These are phyloP conservation scores for Furcifer pardalis DNA, from an alignment of 2,797 vertebrate species.

Conservation along the genomic window DNA sequence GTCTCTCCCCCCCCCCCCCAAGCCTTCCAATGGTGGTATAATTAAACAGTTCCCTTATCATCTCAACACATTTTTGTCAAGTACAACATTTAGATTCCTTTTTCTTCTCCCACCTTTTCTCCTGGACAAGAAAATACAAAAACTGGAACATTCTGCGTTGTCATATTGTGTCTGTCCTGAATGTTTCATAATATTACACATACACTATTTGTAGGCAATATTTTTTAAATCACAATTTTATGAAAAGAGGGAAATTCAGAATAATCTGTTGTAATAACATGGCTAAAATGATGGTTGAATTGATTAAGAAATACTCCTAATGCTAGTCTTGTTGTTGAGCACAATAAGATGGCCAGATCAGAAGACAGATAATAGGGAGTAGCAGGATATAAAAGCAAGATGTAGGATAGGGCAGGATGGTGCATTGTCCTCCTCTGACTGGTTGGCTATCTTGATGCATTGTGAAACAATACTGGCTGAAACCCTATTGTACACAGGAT, in stretches of 20 bases:
- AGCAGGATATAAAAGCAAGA: background rate
- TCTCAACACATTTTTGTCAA: constrained; percentile 26
- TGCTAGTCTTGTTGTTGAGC: background rate
- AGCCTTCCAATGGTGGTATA: constrained; percentile 2
- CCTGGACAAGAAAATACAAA: no score
- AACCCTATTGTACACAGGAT: no score
- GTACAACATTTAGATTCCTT: background rate
- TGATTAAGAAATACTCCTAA: no score
- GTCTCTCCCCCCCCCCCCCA: no score
- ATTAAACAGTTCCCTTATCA: constrained; percentile 20
- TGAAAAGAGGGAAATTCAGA: background rate
- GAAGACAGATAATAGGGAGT: background rate
- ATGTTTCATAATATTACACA: background rate
- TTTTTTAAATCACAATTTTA: background rate
- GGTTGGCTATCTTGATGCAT: no score
- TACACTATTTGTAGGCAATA: no score
- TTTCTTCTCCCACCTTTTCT: background rate
- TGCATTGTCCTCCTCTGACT: no score
- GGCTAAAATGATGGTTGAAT: background rate
- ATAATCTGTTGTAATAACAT: background rate
- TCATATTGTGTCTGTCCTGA: background rate
- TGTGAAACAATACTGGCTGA: background rate
- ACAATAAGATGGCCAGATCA: background rate
- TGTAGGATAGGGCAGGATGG: no score
- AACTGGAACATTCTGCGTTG: background rate